These are phyloP conservation scores for Danio rerio DNA, from an alignment of 2,113 vertebrate genomes.

Conservation along the genomic window DNA sequence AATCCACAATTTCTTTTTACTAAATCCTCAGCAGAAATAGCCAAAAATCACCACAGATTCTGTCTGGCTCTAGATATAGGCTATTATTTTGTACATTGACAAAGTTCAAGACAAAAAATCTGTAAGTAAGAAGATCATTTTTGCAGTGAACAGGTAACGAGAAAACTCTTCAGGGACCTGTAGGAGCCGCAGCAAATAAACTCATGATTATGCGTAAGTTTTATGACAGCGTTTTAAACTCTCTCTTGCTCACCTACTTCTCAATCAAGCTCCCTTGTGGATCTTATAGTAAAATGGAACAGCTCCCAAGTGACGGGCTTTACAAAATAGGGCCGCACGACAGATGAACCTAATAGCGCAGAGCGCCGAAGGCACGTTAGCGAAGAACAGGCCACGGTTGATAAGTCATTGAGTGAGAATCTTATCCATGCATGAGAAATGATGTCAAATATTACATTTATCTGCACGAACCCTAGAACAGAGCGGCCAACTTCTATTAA, in stretches of 20 bases:
- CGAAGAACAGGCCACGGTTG: slow-evolving; percentile 63
- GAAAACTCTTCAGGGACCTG: not conserved
- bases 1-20: no score
- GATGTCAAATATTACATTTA: slow-evolving; percentile 52
- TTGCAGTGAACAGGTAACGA: slow-evolving; percentile 3
- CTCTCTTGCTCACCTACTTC: slow-evolving; percentile 68
- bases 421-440: slow-evolving; percentile 48
- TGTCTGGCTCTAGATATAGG: no score
- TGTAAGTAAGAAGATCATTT: not conserved
- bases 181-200: not conserved
- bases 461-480: slow-evolving; percentile 28
- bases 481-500: slow-evolving; percentile 41
- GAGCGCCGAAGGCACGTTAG: slow-evolving; percentile 54
- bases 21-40: no score
- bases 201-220: no score
- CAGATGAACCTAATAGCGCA: slow-evolving; percentile 57
- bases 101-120: no score
- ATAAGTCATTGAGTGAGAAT: slow-evolving; percentile 60
- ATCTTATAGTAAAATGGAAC: slow-evolving; percentile 71
- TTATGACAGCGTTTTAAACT: slow-evolving; percentile 13
- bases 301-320: slow-evolving; percentile 66
- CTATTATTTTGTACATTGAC: no score
- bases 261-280: slow-evolving; percentile 69
- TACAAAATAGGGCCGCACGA: slow-evolving; percentile 70
- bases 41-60: no score